These are phyloP conservation scores for Mantis religiosa DNA, from an alignment of 2,888 invertebrate species.

Conservation along the genomic window DNA sequence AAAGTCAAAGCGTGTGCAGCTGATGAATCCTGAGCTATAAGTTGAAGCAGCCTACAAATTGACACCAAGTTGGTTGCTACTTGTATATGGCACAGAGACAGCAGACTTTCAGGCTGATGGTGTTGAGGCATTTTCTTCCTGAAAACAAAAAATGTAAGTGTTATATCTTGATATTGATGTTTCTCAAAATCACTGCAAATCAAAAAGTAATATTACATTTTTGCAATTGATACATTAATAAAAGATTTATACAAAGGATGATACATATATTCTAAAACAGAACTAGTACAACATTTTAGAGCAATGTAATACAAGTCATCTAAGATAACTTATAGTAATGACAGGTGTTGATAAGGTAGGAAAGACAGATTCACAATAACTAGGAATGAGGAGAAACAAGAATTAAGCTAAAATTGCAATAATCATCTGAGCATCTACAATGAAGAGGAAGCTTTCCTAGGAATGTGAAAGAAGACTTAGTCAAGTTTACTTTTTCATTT, in stretches of 20 bases:
- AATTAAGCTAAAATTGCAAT: too few relatives aligned
- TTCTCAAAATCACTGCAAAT: not conserved
- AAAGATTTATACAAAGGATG: not conserved
- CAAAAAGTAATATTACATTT: not conserved
- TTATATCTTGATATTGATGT: not conserved
- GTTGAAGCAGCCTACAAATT: conserved; percentile 43
- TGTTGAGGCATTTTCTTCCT: conserved; percentile 35
- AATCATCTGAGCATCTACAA: too few relatives aligned
- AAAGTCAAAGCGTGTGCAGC: conserved; percentile 41
- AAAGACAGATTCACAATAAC: too few relatives aligned
- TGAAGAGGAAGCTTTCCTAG: too few relatives aligned
- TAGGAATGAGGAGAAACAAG: too few relatives aligned
- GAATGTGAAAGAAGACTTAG: too few relatives aligned
- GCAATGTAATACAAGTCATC: too few relatives aligned
- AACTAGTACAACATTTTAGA: too few relatives aligned
- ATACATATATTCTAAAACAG: not conserved
- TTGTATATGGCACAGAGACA: conserved; percentile 42
- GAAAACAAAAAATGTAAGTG: not conserved
- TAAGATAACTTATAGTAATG: too few relatives aligned
- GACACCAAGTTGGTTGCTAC: conserved; percentile 44
- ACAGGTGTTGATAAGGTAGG: too few relatives aligned
- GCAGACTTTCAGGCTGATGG: conserved; percentile 42
- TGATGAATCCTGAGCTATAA: conserved; percentile 43
- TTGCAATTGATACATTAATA: not conserved
- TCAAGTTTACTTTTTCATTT: too few relatives aligned